Evolutionary conservation across 2,888 invertebrate genomes (phyloP), one percentile per base, ranked within the genome.

Genomic region (Calameuta filiformis): DNA sequence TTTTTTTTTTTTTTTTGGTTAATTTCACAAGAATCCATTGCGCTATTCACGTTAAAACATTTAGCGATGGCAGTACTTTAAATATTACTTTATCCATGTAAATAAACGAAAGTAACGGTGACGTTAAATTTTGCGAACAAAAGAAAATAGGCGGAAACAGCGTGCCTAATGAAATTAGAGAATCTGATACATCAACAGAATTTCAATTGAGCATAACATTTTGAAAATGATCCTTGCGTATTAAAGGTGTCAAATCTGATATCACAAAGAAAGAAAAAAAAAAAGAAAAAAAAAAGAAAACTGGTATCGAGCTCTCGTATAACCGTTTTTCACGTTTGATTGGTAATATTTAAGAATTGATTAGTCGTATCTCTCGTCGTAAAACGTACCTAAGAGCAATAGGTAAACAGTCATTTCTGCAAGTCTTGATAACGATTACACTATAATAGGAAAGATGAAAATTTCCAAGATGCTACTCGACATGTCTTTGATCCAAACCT

Each of bases 401-500:
- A 56, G 56, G 56, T 56, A 40, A 40, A 40, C 15, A 56, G 56
- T 56, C 23, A 56, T 56, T 56, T 56, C 23, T 56, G 56, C 6
- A 9, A 56, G 56, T 56, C 56, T 56, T 23, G 56, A 56, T 56
- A 56, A 56, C 23, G 23, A 23, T 56, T 56, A 56, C 23, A 56
- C 56, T 56, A 23, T 6, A 9, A 56, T 23, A 56, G 23, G 23
- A 23, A 56, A 56, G 56, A 56, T 56, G 56, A 56, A 56, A 56
- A 56, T 56, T 56, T 56, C 23, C 23, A 56, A 23, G 23, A 56
- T 56, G 56, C 56, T 23, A 40, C 23, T 40, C 9, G 23, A 56
- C 56, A 15, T 23, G 56, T 56, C 69, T 68, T 74, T 77, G 73
- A 76, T 76, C 78, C 78, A 78, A 78, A 76, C 78, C 34, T 78